Base-by-base conservation (phyloP, 2,797 vertebrate species). In the Squalus acanthias region DNA sequence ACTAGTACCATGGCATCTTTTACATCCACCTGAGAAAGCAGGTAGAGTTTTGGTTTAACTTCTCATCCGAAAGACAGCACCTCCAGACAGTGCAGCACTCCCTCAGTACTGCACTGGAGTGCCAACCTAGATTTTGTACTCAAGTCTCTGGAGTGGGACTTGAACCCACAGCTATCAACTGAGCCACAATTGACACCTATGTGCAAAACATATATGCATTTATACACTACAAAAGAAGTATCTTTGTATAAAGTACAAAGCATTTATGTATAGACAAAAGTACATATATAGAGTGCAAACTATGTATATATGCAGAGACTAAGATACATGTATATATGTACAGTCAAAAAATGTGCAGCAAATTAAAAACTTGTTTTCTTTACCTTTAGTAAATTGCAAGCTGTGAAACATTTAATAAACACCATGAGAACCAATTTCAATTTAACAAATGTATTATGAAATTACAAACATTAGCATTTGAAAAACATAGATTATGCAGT, bases 401-500 rank as follows among this genome's bases (percentile, higher is more conserved):
- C 2, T 46, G 93, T 70, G 70, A 26, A 24, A 39, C 39, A 70
- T 12, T 70, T 70, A 50, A 72, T 4, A 26, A 26, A 50, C 22
- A 95, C 22, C 65, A 53, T 50, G 67, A 70, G 93, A 69, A 63
- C 65, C 67, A 29, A 95, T 70, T 69, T 72, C 65, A 53, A 70
- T 69, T 39, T 94, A 24, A 69, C 67, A 29, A 39, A 95, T 70
- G 9, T 13, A 95, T 76, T 60, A 60, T 74, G 26, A 69, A 95
- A 95, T 74, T 95, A 95, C 72, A 76, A 95, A 57, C 24, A 95
- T 7, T 26, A 76, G 24, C 13, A 20, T 95, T 57, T 95, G 94
- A 76, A 76, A 95, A 95, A 60, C 50, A 95, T 53, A 76, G 29
- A 57, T 76, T 76, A 95, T 76, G 50, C 94, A 53, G 29, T 60